Percentiles rank a stretch among this genome's conserved stretches.
Conservation (phyloP, 2,113 vertebrate genomes). For the Mugil cephalus region DNA sequence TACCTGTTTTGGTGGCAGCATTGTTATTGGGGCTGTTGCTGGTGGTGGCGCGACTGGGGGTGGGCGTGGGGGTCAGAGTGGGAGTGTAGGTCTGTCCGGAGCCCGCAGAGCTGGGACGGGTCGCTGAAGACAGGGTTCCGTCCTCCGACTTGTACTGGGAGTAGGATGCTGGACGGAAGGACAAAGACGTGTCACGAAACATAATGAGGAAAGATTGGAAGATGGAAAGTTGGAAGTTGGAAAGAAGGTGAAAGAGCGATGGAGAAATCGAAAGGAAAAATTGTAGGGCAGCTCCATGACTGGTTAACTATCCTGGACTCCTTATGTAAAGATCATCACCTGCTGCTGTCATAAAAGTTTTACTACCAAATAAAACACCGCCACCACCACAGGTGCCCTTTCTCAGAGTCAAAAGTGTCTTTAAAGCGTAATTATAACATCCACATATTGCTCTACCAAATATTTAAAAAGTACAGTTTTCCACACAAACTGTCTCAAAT, state of each 20-base stretch:
- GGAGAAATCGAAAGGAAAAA: not conserved
- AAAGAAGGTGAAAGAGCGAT: not conserved
- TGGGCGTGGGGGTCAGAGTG: constrained; percentile 57
- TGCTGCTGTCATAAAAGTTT: not conserved
- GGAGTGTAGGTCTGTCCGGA: constrained; percentile 83
- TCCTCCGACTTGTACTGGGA: constrained; percentile 85
- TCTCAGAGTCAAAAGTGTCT: too few species aligned
- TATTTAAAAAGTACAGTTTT: too few species aligned
- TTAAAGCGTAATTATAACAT: too few species aligned
- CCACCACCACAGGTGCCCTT: too few species aligned
- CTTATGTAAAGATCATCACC: not conserved
- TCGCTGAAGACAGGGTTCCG: constrained; percentile 80
- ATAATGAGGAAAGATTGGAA: not conserved
- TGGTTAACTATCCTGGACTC: not conserved
- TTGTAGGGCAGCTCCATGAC: not conserved
- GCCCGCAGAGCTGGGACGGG: constrained; percentile 70
- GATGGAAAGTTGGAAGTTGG: too few species aligned
- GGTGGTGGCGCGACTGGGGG: constrained; percentile 39
- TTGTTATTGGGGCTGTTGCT: constrained; percentile 70
- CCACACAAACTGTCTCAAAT: too few species aligned
- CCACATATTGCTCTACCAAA: too few species aligned
- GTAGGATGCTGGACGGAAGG: constrained; percentile 81
- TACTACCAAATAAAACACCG: not conserved
- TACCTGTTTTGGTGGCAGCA: constrained; percentile 85
- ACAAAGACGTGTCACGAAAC: constrained; percentile 9